These are phyloP conservation scores for Steinernema carpocapsae DNA, from an alignment of 2,888 invertebrate genomes.

Conservation along the genomic window DNA sequence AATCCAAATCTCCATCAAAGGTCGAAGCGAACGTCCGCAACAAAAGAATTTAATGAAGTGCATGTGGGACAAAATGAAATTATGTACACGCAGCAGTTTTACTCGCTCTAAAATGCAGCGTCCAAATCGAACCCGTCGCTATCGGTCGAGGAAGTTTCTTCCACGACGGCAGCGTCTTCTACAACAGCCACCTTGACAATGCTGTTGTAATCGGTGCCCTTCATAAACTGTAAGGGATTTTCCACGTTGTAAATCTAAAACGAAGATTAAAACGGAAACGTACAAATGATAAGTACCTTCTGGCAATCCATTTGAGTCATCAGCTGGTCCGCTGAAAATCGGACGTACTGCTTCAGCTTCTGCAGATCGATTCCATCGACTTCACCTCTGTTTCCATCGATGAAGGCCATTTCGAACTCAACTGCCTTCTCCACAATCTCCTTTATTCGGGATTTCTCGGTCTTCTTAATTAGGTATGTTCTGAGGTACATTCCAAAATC, in stretches of 20 bases:
- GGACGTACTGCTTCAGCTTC: constrained; percentile 9
- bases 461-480: background rate
- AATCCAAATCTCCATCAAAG: too few species aligned
- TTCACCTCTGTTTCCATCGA: background rate
- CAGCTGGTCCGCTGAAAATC: constrained; percentile 6
- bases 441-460: constrained; percentile 4
- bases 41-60: background rate
- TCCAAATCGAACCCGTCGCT: background rate
- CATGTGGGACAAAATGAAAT: background rate
- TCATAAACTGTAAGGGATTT: constrained; percentile 11
- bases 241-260: constrained; percentile 17
- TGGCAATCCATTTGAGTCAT: constrained; percentile 14
- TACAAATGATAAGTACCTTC: background rate
- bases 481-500: constrained; percentile 27
- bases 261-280: background rate
- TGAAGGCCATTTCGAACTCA: background rate
- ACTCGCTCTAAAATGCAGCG: background rate
- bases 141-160: background rate
- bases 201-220: background rate
- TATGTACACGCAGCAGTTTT: background rate
- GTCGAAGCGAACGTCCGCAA: background rate
- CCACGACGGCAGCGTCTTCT: background rate
- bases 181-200: background rate
- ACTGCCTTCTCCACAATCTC: constrained; percentile 24
- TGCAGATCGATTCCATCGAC: background rate